Evolutionary conservation across 2,113 vertebrate species (phyloP).

Genomic region (Bagarius yarrelli): DNA sequence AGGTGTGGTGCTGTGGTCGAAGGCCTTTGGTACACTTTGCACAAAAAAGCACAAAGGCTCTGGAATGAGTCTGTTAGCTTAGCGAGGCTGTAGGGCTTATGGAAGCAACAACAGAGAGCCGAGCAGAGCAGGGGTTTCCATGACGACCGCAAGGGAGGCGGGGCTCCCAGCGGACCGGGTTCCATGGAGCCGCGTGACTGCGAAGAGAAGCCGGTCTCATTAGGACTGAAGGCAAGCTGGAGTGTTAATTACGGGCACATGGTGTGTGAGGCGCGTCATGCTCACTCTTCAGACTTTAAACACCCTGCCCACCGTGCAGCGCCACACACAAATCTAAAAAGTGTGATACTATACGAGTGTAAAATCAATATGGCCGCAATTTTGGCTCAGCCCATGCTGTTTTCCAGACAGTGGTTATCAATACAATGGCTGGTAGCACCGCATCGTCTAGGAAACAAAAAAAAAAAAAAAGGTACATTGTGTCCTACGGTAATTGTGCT

Average conservation of each 20-base stretch:
- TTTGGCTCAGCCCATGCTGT: conserved; percentile 3
- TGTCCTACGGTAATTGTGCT: not conserved
- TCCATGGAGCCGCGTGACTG: conserved; percentile 33
- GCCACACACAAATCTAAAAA: conserved; percentile 1
- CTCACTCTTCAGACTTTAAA: conserved; percentile 16
- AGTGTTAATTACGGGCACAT: conserved; percentile 62
- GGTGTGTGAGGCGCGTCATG: conserved; percentile 48
- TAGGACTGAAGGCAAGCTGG: conserved; percentile 54
- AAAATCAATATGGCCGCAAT: conserved; percentile 21
- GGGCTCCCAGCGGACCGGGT: conserved; percentile 47
- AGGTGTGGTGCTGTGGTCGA: not conserved
- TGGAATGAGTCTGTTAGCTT: conserved; percentile 25
- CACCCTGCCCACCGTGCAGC: not conserved
- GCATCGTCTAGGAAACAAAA: conserved; percentile 10
- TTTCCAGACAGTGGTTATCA: not conserved
- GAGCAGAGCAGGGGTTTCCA: conserved; percentile 58
- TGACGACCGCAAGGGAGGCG: conserved; percentile 54
- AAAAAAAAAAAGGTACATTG: not conserved
- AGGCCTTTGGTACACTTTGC: not conserved
- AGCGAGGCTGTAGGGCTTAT: conserved; percentile 47
- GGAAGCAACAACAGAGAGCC: conserved; percentile 47
- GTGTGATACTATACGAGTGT: not conserved
- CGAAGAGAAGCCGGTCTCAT: conserved; percentile 57
- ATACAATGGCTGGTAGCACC: not conserved
- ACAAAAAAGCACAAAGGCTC: conserved; percentile 24